These are phyloP conservation scores for Colostygia pectinataria DNA, from an alignment of 2,888 invertebrate genomes.

Conservation along the genomic window DNA sequence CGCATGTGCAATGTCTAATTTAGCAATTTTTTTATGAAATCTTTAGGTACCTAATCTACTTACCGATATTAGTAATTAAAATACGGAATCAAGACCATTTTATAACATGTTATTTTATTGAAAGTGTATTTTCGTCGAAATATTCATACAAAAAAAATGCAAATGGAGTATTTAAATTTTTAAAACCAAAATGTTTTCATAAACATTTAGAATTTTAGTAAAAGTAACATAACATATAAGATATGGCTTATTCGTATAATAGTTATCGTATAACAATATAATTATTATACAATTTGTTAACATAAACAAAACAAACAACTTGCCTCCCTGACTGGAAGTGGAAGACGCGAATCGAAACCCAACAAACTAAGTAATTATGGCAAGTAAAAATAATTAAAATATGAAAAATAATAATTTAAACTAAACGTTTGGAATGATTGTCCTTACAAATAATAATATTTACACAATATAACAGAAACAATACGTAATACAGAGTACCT, in stretches of 20 bases:
- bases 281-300: conserved; percentile 69
- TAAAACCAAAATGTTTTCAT: too few relatives aligned
- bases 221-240: conserved; percentile 41
- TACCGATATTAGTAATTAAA: too few relatives aligned
- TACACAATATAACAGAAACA: conserved; percentile 77
- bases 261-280: conserved; percentile 61
- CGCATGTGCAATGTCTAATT: too few relatives aligned
- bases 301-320: conserved; percentile 74
- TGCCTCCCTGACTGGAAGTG: conserved; percentile 62
- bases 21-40: too few relatives aligned
- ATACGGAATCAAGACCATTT: too few relatives aligned
- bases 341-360: conserved; percentile 68
- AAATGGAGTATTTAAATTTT: not conserved
- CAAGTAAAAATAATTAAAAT: conserved; percentile 73
- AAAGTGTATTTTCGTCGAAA: not conserved
- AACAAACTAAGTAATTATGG: conserved; percentile 74
- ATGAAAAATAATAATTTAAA: conserved; percentile 74
- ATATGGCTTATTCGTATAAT: conserved; percentile 49
- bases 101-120: too few relatives aligned
- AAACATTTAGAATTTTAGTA: not conserved
- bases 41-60: too few relatives aligned
- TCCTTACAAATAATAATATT: conserved; percentile 67
- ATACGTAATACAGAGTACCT: conserved; percentile 46
- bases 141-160: not conserved
- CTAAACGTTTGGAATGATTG: conserved; percentile 77